A percentile compares a stretch with the other conserved stretches of the same genome.
These are phyloP conservation scores for Frieseomelitta varia DNA, from an alignment of 1,140 invertebrate species.

Conservation along the genomic window DNA sequence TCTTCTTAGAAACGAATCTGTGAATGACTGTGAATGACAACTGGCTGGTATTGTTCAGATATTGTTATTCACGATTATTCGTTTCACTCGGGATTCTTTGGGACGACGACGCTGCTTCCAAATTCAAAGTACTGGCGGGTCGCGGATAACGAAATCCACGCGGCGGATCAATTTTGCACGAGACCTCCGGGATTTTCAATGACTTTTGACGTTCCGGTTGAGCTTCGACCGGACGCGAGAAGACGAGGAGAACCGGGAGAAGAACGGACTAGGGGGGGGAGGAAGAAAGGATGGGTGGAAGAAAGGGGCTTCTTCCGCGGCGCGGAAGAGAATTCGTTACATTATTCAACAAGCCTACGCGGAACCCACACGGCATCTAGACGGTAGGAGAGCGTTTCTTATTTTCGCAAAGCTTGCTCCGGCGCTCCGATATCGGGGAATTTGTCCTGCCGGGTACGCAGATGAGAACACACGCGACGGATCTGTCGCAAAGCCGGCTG, in stretches of 20 bases:
- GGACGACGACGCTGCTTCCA: conserved; percentile 29
- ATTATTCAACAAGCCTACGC: conserved; percentile 53
- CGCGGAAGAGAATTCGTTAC: conserved; percentile 41
- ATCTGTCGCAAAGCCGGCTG: no score
- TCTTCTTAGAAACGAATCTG: no score
- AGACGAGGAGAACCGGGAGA: conserved; percentile 4
- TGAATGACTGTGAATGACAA: no score
- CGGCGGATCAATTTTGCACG: conserved; percentile 63
- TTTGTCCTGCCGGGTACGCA: conserved; percentile 32
- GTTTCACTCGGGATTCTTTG: neutral
- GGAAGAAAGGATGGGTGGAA: no score
- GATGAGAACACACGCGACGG: neutral
- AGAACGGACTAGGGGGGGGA: neutral
- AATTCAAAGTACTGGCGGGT: conserved; percentile 1
- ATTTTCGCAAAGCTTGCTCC: conserved; percentile 47
- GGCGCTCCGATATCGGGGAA: conserved; percentile 14
- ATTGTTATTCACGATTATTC: no score
- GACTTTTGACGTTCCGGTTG: conserved; percentile 16
- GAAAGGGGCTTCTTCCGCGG: neutral
- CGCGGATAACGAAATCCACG: conserved; percentile 58
- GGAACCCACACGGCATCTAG: conserved; percentile 29
- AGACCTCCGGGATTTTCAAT: conserved; percentile 32
- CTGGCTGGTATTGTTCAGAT: no score
- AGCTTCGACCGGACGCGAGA: conserved; percentile 17
- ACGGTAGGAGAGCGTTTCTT: conserved; percentile 45